Base-by-base conservation (phyloP, 2,797 vertebrate genomes). In the Synaphobranchus kaupii region DNA sequence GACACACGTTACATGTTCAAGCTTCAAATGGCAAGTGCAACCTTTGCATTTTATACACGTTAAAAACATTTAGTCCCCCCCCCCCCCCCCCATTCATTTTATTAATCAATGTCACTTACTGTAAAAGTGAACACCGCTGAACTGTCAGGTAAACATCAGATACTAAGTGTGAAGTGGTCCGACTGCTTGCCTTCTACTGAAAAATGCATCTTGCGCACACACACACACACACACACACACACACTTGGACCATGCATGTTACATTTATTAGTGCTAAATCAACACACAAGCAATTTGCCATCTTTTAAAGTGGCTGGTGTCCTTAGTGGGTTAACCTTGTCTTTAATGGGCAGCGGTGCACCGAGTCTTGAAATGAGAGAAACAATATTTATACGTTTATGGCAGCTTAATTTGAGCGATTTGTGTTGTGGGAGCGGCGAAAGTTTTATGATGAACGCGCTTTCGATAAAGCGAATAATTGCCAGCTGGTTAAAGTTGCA, bases 301-400 rank as follows among this genome's bases (percentile, higher is more conserved):
- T 84, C 22, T 25, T 58, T 58, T 84, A 31, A 84, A 31, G 84
- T 85, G 17, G 54, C 84, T 17, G 47, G 25, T n/a, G 84, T 50
- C 84, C 78, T 81, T 47, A 50, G 78, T n/a, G 44, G 78, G 47
- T 50, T 81, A 81, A 81, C 78, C 78, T 81, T 50, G 78, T n/a
- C 1, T 44, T 50, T 81, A 81, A 81, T 81, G 78, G 78, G 12
- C 22, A 25, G 25, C 50, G 78, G 25, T 48, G 78, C 78, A n/a
- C 78, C 50, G 78, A 81, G 63, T 66, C n/a, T 28, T 68, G 25
- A n/a, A 68, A 68, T 28, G 5, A 7, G 22, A 28, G 6, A 28
- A 68, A 68, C n/a, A 25, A 28, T 68, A 68, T 34, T 9, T n/a
- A n/a, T n/a, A n/a, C n/a, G 68, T 12, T 9, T 34, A 73, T 73